Conservation (phyloP, 2,888 invertebrate species). For the Vanessa cardui region DNA sequence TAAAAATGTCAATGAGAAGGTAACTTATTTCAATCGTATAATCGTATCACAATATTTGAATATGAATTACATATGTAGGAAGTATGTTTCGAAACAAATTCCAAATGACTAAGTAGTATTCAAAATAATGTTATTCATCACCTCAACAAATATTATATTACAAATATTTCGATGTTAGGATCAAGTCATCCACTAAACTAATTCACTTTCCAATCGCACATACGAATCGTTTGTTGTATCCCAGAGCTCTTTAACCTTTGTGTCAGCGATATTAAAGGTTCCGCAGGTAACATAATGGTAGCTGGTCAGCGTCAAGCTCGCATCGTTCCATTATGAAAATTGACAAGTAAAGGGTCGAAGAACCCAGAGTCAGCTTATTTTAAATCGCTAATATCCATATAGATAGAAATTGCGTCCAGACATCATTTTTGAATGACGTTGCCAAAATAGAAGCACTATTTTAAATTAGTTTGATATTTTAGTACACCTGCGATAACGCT, state of each 20-base stretch:
- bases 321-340: constrained; percentile 69
- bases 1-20: too few species aligned
- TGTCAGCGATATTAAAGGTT: constrained; percentile 43
- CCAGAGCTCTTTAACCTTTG: constrained; percentile 38
- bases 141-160: neutral
- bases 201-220: constrained; percentile 30
- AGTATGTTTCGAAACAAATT: too few species aligned
- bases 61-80: too few species aligned
- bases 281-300: constrained; percentile 53
- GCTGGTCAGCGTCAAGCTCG: constrained; percentile 62
- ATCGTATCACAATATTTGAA: too few species aligned
- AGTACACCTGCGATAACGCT: neutral
- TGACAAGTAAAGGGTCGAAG: constrained; percentile 52
- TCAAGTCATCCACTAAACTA: constrained; percentile 26
- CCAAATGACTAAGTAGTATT: too few species aligned
- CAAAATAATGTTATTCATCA: neutral
- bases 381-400: constrained; percentile 9
- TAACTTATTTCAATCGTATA: too few species aligned
- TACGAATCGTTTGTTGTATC: constrained; percentile 19
- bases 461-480: neutral
- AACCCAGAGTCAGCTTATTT: constrained; percentile 21
- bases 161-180: neutral
- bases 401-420: neutral
- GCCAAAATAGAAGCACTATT: neutral
- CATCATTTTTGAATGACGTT: neutral